phyloP scores from a whole-genome alignment of 92 coral and sea anemone species.

The Bergia puertoricense region DNA sequence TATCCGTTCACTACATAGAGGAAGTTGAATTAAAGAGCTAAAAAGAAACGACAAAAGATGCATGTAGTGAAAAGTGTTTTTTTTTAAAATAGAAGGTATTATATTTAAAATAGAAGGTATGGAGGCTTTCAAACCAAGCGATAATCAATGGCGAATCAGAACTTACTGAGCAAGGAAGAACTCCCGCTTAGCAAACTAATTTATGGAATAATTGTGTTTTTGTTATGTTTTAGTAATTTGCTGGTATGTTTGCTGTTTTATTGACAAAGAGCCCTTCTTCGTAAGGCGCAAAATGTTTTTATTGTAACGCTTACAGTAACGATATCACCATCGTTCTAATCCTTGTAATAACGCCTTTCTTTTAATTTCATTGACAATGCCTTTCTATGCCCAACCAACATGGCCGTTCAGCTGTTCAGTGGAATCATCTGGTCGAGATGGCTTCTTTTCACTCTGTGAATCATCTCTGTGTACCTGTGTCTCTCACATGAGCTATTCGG shows the following conservation, averaged over 20 bases:
- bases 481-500: background rate
- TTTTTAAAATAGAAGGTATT: background rate
- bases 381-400: conserved; percentile 22
- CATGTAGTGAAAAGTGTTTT: background rate
- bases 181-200: background rate
- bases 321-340: conserved; percentile 19
- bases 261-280: conserved; percentile 17
- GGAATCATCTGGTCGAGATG: conserved; percentile 61
- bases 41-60: background rate
- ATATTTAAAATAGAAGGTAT: background rate
- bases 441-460: conserved; percentile 50
- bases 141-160: background rate
- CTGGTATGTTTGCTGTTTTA: conserved; percentile 33
- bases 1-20: background rate
- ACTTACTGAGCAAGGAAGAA: background rate
- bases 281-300: conserved; percentile 37
- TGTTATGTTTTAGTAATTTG: conserved; percentile 18
- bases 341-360: conserved; percentile 26
- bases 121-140: background rate
- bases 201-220: conserved; percentile 24
- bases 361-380: conserved; percentile 12
- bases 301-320: conserved; percentile 33
- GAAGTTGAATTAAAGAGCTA: background rate
- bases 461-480: conserved; percentile 46
- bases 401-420: conserved; percentile 40